Base-by-base conservation (phyloP, 2,113 vertebrate species). In the Pholis gunnellus region DNA sequence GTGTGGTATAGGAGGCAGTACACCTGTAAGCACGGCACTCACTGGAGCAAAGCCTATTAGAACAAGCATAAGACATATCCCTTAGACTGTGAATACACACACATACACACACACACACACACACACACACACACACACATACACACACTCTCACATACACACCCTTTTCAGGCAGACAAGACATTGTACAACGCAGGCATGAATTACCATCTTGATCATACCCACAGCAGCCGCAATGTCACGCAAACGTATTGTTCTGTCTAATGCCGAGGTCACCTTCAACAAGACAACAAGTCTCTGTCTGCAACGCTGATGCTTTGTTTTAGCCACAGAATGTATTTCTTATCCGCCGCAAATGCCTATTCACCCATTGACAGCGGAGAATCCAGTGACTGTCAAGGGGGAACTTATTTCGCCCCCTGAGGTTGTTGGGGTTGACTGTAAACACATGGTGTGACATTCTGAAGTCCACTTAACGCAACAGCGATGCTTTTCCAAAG, bases 31-130 rank as follows among this genome's bases (percentile, higher is more conserved):
- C 86, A 52, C 61, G 84, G 84, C 75, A 91, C 57, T 84, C 90
- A 90, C 70, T 88, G 83, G 78, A 88, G 92, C 92, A 90, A 86
- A 92, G 78, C 92, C 87, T 92, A 89, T 94, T 92, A 89, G 81
- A 92, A 92, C 89, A 88, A 91, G 85, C 74, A 66, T 42, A 87
- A 83, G 86, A 92, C 87, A 86, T 84, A 70, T 80, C 68, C 81
- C 75, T 83, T 75, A 84, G 80, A 90, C 84, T 89, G 74, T 91
- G 87, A 88, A 87, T 79, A 79, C 57, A 85, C 72, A 72, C 27
- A 38, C 60, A 70, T 34, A 60, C 52, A 29, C 68, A 52, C 70
- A 61, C 25, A 34, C 57, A 61, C 34, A 36, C 63, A 61, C 48
- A 71, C 56, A 52, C 36, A 60, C 60, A 73, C 29, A 68, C 52